Percentiles rank a stretch among this genome's conserved stretches.
Evolutionary conservation across 2,797 vertebrate genomes (phyloP).

Genomic region (Zalophus californianus): DNA sequence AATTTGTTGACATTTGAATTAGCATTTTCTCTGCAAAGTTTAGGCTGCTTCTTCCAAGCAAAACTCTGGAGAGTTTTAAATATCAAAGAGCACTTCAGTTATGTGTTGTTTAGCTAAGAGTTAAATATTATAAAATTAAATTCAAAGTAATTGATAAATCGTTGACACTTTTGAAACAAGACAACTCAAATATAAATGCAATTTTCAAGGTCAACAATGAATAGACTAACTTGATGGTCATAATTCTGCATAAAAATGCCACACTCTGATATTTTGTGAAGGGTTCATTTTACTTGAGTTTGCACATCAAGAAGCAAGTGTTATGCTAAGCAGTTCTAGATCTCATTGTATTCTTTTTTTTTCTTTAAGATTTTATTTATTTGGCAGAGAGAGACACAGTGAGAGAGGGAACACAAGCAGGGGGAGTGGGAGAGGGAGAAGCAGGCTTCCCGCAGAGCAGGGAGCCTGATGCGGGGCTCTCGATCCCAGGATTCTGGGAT

Average conservation of each 20-base stretch:
- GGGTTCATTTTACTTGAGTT: not conserved
- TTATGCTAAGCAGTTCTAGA: not conserved
- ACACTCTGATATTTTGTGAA: not conserved
- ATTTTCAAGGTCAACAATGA: not conserved
- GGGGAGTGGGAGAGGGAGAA: too few relatives aligned
- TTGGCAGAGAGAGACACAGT: too few relatives aligned
- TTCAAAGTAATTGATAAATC: not conserved
- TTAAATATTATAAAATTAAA: constrained; percentile 34
- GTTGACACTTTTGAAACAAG: not conserved
- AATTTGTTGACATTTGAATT: constrained; percentile 69
- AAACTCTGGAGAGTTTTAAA: constrained; percentile 55
- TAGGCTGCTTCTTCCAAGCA: constrained; percentile 28
- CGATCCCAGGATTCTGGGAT: too few relatives aligned
- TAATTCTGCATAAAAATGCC: not conserved
- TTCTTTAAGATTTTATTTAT: too few relatives aligned
- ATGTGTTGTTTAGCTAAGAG: not conserved
- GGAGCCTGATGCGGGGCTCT: too few relatives aligned
- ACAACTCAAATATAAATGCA: constrained; percentile 19
- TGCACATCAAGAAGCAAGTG: not conserved
- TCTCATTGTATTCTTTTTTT: not conserved
- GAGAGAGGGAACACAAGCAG: too few relatives aligned
- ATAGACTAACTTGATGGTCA: not conserved
- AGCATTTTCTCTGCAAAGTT: constrained; percentile 38
- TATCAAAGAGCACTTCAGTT: constrained; percentile 52
- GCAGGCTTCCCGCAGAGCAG: too few relatives aligned